Conservation (phyloP, 2,797 vertebrate genomes). For the Hypotaenidia philippensis region DNA sequence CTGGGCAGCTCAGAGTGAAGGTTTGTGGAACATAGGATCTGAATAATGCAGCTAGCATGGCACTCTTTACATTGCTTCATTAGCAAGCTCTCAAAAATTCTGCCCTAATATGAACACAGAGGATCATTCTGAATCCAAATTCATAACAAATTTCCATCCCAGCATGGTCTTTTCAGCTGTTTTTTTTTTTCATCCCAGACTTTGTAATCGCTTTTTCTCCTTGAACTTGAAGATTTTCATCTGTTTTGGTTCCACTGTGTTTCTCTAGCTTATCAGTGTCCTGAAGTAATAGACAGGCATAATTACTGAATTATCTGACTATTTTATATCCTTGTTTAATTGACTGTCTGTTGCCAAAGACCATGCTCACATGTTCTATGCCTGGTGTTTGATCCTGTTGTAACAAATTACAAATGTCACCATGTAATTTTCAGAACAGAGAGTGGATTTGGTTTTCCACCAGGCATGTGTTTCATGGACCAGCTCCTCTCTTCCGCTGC, state of each 20-base stretch:
- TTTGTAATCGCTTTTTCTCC: slow-evolving; percentile 16
- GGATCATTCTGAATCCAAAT: neutral
- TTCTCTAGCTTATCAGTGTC: neutral
- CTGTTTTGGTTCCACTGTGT: neutral
- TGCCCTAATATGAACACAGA: neutral
- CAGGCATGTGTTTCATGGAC: rapidly evolving
- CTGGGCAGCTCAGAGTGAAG: neutral
- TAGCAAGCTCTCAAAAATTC: neutral
- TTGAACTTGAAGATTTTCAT: slow-evolving; percentile 3
- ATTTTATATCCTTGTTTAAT: neutral
- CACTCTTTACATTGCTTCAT: neutral
- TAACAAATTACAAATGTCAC: neutral
- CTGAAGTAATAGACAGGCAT: neutral
- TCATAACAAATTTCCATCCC: neutral
- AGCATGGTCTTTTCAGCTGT: neutral
- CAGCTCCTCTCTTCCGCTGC: neutral
- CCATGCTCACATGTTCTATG: neutral
- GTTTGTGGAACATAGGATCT: neutral
- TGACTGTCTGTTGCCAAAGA: neutral
- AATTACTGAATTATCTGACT: neutral
- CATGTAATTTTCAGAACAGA: neutral
- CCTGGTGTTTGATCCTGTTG: neutral
- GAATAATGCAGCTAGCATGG: neutral
- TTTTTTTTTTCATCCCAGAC: neutral
- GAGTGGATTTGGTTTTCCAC: neutral